These are phyloP conservation scores for Lithophane socia DNA, from an alignment of 2,888 invertebrate genomes.

Conservation along the genomic window DNA sequence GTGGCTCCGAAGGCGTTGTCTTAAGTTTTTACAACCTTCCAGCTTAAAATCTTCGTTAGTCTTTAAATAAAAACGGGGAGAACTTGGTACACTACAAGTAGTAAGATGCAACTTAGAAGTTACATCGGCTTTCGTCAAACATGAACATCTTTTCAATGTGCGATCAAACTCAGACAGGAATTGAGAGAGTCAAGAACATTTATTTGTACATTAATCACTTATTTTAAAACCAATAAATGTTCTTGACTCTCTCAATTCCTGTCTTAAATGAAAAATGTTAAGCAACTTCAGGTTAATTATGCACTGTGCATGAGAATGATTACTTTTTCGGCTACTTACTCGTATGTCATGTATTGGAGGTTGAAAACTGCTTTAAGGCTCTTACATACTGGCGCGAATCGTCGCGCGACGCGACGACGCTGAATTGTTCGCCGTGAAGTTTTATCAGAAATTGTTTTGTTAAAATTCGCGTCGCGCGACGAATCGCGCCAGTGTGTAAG, in stretches of 20 bases:
- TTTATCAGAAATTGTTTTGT: no score
- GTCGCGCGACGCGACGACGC: no score
- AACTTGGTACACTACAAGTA: constrained; percentile 53
- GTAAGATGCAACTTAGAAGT: constrained; percentile 7
- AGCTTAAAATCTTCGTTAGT: constrained; percentile 73
- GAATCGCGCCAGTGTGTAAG: no score
- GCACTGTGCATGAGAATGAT: not conserved
- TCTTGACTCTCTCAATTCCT: no score
- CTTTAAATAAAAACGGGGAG: constrained; percentile 63
- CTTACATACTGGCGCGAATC: no score
- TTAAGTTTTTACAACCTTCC: constrained; percentile 72
- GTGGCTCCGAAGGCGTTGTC: constrained; percentile 67
- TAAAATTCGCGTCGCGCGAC: no score
- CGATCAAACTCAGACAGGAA: not conserved
- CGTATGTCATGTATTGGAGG: not conserved
- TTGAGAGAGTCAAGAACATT: not conserved
- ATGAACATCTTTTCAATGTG: no score
- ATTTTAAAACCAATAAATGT: no score
- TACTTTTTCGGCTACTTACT: not conserved
- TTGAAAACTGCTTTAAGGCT: not conserved
- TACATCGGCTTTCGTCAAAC: not conserved
- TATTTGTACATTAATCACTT: no score
- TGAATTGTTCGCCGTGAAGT: no score
- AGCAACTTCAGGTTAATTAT: not conserved
- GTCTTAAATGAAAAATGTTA: no score